Conservation (phyloP, 2,113 vertebrate species). For the Coregonus clupeaformis region DNA sequence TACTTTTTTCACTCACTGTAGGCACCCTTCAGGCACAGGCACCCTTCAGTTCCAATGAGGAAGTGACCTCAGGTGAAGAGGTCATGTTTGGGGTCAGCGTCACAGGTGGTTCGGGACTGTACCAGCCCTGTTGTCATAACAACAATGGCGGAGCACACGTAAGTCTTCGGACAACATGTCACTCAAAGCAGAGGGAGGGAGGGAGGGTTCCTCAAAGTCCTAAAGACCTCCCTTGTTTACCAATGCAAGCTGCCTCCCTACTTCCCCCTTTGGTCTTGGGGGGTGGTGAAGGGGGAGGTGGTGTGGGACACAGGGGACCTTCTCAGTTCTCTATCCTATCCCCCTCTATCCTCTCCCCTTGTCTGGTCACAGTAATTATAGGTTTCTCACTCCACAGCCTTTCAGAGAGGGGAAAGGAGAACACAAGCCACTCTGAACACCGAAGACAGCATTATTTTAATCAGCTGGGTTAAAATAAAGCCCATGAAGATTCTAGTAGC, state of each 20-base stretch:
- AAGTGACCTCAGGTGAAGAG: slow-evolving; percentile 39
- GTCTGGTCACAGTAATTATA: slow-evolving; percentile 66
- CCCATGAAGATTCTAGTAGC: slow-evolving; percentile 17
- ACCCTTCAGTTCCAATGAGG: not conserved
- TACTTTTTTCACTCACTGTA: too few relatives aligned
- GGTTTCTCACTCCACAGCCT: slow-evolving; percentile 58
- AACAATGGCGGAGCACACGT: slow-evolving; percentile 38
- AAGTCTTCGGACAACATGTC: slow-evolving; percentile 36
- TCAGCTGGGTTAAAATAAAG: slow-evolving; percentile 28
- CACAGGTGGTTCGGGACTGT: slow-evolving; percentile 49
- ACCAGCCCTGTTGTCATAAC: slow-evolving; percentile 50
- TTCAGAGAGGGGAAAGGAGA: slow-evolving; percentile 31
- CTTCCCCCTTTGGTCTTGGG: slow-evolving; percentile 50
- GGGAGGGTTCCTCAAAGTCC: slow-evolving; percentile 21
- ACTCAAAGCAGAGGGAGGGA: slow-evolving; percentile 42
- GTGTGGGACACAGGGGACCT: not conserved
- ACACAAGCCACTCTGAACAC: slow-evolving; percentile 12
- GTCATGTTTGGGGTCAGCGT: slow-evolving; percentile 49
- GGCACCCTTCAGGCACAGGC: too few relatives aligned
- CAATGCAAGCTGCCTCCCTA: slow-evolving; percentile 48
- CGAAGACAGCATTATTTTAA: slow-evolving; percentile 52
- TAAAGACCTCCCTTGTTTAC: slow-evolving; percentile 62
- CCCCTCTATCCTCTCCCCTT: slow-evolving; percentile 25
- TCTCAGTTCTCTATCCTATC: not conserved
- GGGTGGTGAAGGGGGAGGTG: not conserved